These are phyloP conservation scores for Ifrita kowaldi DNA, from an alignment of 2,113 vertebrate genomes.

Conservation along the genomic window DNA sequence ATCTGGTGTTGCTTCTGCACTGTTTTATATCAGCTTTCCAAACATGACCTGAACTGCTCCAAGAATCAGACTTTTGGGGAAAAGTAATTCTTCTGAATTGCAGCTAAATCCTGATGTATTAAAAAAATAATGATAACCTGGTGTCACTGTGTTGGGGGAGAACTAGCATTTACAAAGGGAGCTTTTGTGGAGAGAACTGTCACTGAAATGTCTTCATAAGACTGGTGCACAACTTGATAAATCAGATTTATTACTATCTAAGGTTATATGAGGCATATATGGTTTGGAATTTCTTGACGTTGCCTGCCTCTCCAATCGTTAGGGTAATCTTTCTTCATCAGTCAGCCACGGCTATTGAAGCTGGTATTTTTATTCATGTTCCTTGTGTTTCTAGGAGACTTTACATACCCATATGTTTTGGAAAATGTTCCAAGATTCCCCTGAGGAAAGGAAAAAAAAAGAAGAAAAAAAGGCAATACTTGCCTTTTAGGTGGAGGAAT, in stretches of 20 bases:
- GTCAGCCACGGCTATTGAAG: constrained; percentile 36
- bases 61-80: background rate
- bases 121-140: background rate
- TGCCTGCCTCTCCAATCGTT: constrained; percentile 29
- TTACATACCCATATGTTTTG: constrained; percentile 22
- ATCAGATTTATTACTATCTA: constrained; percentile 1
- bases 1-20: background rate
- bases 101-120: background rate
- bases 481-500: constrained; percentile 36
- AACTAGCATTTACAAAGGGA: background rate
- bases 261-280: background rate
- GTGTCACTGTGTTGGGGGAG: background rate
- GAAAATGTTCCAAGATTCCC: constrained; percentile 30
- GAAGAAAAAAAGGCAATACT: background rate
- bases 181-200: background rate
- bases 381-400: background rate
- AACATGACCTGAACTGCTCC: background rate
- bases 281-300: constrained; percentile 19
- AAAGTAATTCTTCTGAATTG: background rate
- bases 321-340: constrained; percentile 57
- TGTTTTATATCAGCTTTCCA: background rate
- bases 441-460: background rate
- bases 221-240: background rate
- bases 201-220: background rate
- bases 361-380: constrained; percentile 32